These are phyloP conservation scores for Bombus picipes DNA, from an alignment of 1,140 invertebrate genomes.

Conservation along the genomic window DNA sequence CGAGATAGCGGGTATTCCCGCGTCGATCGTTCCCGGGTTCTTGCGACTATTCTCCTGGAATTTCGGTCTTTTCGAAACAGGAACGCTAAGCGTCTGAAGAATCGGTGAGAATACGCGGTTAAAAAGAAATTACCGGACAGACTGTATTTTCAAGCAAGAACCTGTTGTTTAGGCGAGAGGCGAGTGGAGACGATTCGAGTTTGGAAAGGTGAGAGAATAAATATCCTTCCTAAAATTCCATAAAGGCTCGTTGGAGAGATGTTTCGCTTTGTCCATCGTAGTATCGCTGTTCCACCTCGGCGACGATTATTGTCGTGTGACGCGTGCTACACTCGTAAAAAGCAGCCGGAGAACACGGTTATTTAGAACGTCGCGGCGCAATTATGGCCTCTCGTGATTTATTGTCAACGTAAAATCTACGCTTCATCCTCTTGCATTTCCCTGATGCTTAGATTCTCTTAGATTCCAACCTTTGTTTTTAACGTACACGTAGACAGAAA, in stretches of 20 bases:
- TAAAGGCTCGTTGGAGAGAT: not conserved
- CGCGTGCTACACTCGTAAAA: conserved; percentile 8
- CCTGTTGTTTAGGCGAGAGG: not conserved
- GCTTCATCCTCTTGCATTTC: not conserved
- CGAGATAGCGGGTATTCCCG: conserved; percentile 37
- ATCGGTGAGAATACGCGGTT: not conserved
- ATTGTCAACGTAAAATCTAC: not conserved
- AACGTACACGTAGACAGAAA: too few species aligned
- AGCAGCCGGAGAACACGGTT: not conserved
- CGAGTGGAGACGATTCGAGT: not conserved
- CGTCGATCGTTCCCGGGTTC: conserved; percentile 39
- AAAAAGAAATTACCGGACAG: not conserved
- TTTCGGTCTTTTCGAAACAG: conserved; percentile 15
- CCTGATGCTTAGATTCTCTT: too few species aligned
- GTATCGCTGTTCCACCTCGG: conserved; percentile 3
- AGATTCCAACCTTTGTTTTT: too few species aligned
- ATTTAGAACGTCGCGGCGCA: not conserved
- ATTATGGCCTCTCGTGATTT: conserved; percentile 23
- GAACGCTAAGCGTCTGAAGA: not conserved
- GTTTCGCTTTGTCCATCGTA: conserved; percentile 23
- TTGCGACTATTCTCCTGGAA: conserved; percentile 28
- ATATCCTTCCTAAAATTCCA: not conserved
- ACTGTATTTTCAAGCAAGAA: not conserved
- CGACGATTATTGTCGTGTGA: conserved; percentile 35
- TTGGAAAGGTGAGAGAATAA: not conserved